Percentiles rank a stretch among this genome's conserved stretches.
These are phyloP conservation scores for Schlechtendalia chinensis DNA, from an alignment of 1,140 invertebrate genomes.

Conservation along the genomic window DNA sequence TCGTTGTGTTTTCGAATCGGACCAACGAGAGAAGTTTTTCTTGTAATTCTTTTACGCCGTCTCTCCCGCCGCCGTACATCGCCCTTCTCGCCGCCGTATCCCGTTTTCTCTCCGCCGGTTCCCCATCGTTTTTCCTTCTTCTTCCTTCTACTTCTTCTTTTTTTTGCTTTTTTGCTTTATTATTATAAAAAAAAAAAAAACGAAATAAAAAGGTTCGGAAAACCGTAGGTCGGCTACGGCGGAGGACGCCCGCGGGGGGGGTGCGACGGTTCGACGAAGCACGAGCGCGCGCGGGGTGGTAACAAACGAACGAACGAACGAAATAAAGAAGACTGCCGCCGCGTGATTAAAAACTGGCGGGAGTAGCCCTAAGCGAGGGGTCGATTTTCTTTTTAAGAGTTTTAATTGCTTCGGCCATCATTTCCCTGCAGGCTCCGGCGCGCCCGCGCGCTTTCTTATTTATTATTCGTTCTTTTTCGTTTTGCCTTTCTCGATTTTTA, in stretches of 20 bases:
- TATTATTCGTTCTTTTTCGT: conserved; percentile 51
- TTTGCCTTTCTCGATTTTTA: conserved; percentile 45
- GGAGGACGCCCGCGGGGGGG: not conserved
- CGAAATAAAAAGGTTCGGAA: conserved; percentile 34
- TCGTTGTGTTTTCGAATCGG: conserved; percentile 38
- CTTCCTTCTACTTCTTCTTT: too few relatives aligned
- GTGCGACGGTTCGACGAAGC: too few relatives aligned
- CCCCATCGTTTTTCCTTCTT: too few relatives aligned
- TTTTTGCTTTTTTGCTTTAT: conserved; percentile 20
- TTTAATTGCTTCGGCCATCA: conserved; percentile 55
- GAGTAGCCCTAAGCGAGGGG: conserved; percentile 48
- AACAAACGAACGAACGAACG: conserved; percentile 39
- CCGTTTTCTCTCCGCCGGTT: too few relatives aligned
- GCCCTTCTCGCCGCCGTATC: too few relatives aligned
- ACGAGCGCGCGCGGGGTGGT: not conserved
- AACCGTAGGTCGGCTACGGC: conserved; percentile 19
- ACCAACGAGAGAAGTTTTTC: conserved; percentile 46
- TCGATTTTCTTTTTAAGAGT: conserved; percentile 55
- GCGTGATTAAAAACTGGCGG: conserved; percentile 53
- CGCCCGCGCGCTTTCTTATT: conserved; percentile 51
- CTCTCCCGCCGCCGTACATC: too few relatives aligned
- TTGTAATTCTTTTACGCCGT: conserved; percentile 32
- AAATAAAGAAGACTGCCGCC: conserved; percentile 51
- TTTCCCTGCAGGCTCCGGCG: conserved; percentile 51
- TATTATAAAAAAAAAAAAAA: conserved; percentile 27